Percentiles rank a stretch among this genome's conserved stretches.
These are phyloP conservation scores for Uropsilus gracilis DNA, from an alignment of 2,113 vertebrate species.

Conservation along the genomic window DNA sequence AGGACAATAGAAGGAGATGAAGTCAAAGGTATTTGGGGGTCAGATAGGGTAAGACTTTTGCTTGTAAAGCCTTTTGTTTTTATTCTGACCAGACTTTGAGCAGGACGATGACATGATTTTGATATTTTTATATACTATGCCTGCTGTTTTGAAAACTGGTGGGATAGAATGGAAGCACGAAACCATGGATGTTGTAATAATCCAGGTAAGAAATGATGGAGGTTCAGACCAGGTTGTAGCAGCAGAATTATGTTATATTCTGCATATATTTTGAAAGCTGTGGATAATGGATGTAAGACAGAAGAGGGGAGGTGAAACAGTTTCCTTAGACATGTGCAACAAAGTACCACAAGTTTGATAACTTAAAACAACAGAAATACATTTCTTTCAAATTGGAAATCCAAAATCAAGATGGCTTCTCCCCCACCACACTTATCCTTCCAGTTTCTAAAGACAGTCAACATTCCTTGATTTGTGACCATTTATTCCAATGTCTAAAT, in stretches of 20 bases:
- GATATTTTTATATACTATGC: background rate
- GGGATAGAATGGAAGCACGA: background rate
- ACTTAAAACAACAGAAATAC: background rate
- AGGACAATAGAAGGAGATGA: too few relatives aligned
- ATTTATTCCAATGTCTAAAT: background rate
- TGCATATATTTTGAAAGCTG: background rate
- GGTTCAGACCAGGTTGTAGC: background rate
- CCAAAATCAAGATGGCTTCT: background rate
- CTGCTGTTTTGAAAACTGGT: background rate
- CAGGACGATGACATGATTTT: background rate
- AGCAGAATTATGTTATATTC: background rate
- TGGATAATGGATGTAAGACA: background rate
- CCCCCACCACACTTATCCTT: background rate
- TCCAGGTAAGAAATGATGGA: background rate
- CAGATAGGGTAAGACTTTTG: background rate
- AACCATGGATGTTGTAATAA: background rate
- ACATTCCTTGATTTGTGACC: background rate
- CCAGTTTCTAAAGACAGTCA: background rate
- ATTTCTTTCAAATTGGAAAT: background rate
- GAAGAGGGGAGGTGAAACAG: background rate
- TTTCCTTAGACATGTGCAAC: background rate
- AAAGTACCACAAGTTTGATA: background rate
- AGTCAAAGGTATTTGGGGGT: background rate
- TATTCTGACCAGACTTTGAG: too few relatives aligned
- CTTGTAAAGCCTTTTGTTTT: background rate